Evolutionary conservation across 2,113 vertebrate species (phyloP).

Genomic region (Rhabdomys dilectus): DNA sequence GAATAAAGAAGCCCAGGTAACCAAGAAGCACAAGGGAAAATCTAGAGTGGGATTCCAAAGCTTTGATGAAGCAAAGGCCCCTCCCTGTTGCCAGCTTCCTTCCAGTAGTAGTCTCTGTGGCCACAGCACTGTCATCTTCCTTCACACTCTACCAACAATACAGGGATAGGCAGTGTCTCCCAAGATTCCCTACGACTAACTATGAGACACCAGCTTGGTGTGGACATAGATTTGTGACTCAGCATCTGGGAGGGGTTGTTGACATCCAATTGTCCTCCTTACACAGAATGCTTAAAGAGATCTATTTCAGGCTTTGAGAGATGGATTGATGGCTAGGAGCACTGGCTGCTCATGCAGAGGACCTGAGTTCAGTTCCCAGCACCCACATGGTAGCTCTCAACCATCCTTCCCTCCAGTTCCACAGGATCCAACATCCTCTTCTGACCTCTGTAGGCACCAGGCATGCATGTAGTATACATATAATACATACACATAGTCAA

Average conservation of each 20-base stretch:
- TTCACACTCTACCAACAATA: background rate
- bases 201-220: background rate
- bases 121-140: background rate
- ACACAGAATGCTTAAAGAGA: slow-evolving; percentile 50
- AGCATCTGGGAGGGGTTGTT: slow-evolving; percentile 28
- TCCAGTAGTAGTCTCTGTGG: background rate
- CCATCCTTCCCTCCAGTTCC: background rate
- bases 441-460: background rate
- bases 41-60: background rate
- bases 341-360: background rate
- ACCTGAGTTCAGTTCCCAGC: background rate
- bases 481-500: background rate
- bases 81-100: background rate
- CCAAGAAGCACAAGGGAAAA: slow-evolving; percentile 26
- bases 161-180: too few species aligned
- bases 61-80: background rate
- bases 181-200: background rate
- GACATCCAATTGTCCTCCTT: slow-evolving; percentile 19
- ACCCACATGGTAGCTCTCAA: background rate
- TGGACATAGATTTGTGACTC: background rate
- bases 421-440: background rate
- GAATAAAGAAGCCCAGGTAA: slow-evolving; percentile 17
- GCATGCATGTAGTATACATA: too few species aligned
- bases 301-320: background rate
- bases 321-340: background rate